Evolutionary conservation across 1,140 invertebrate genomes (phyloP).

Genomic region (Cataglyphis hispanica): DNA sequence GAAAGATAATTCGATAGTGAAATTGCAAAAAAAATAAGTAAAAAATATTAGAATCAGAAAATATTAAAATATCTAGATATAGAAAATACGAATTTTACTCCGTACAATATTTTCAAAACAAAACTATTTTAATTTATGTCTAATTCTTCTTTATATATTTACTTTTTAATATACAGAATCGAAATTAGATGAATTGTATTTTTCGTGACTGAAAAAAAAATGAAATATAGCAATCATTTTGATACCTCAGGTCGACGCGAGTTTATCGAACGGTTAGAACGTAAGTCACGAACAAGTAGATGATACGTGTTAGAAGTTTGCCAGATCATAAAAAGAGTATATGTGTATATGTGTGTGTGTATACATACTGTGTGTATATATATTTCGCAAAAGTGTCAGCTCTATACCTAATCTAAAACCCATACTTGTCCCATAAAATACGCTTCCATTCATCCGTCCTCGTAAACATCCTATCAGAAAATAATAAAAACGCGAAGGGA

Average conservation of each 20-base stretch:
- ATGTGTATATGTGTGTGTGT: not conserved
- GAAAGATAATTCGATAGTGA: too few species aligned
- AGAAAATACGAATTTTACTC: not conserved
- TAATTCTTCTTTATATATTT: not conserved
- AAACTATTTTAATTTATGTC: not conserved
- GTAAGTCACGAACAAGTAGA: slow-evolving; percentile 8
- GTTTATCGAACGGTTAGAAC: slow-evolving; percentile 13
- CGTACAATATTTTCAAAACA: not conserved
- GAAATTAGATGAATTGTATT: not conserved
- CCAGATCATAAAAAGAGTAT: slow-evolving; percentile 36
- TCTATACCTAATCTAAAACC: slow-evolving; percentile 82
- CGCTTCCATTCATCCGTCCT: slow-evolving; percentile 78
- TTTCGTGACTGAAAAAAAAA: not conserved
- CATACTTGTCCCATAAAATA: slow-evolving; percentile 83
- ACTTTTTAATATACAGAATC: not conserved
- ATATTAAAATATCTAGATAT: not conserved
- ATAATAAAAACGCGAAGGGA: slow-evolving; percentile 81
- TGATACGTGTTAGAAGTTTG: slow-evolving; percentile 43
- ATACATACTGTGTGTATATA: slow-evolving; percentile 19
- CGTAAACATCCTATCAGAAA: slow-evolving; percentile 81
- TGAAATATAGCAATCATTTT: not conserved
- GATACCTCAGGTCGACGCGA: not conserved
- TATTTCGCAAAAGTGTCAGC: slow-evolving; percentile 68
- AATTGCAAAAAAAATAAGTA: not conserved
- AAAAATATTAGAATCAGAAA: not conserved